Evolutionary conservation across 2,888 invertebrate genomes (phyloP).

Genomic region (Cantharis nigra): DNA sequence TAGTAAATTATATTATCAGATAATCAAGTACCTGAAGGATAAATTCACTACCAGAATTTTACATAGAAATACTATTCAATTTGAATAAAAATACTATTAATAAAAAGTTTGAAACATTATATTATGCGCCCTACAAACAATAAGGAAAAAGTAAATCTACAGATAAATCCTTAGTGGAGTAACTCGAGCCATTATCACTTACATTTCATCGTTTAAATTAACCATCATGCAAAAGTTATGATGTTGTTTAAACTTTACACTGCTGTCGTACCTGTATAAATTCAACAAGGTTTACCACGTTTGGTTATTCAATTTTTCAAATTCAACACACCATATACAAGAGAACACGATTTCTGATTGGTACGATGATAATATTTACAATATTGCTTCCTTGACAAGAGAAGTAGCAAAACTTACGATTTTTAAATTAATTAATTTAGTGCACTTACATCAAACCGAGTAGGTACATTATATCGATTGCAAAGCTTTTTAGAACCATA

Average conservation of each 20-base stretch:
- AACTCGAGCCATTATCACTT: conserved; percentile 9
- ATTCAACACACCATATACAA: neutral
- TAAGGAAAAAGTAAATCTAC: conserved; percentile 5
- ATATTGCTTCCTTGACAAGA: neutral
- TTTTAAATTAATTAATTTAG: neutral
- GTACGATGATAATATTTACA: neutral
- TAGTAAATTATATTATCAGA: neutral
- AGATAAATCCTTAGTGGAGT: conserved; percentile 5
- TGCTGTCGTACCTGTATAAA: conserved; percentile 8
- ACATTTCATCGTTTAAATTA: conserved; percentile 17
- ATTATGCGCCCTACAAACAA: conserved; percentile 3
- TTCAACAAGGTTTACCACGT: neutral
- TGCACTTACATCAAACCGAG: no score
- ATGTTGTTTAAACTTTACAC: conserved; percentile 3
- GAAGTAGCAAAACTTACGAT: neutral
- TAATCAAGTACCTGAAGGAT: neutral
- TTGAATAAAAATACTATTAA: conserved; percentile 3
- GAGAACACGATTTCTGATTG: neutral
- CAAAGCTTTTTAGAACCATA: no score
- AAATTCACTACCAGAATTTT: neutral
- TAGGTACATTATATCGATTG: no score
- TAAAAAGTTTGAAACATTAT: neutral
- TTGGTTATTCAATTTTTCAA: neutral
- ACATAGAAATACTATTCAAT: neutral
- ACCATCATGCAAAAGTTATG: conserved; percentile 13